Conservation (phyloP, 2,888 invertebrate species). For the Drosophila neotestacea region DNA sequence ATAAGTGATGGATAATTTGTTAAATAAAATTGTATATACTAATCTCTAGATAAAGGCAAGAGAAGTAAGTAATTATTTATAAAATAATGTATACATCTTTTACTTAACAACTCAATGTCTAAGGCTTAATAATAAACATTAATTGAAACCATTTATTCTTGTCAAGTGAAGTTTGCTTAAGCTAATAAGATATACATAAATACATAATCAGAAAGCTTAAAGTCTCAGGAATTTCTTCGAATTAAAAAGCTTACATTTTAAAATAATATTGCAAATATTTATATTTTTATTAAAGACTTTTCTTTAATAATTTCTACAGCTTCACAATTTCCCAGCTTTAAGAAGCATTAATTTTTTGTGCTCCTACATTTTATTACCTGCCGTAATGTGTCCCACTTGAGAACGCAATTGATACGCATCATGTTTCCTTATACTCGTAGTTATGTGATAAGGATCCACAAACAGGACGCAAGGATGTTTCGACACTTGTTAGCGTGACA, state of each 20-base stretch:
- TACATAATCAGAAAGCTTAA: too few species aligned
- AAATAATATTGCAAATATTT: not conserved
- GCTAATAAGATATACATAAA: too few species aligned
- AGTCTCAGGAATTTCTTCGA: too few species aligned
- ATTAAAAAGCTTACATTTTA: too few species aligned
- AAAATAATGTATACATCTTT: not conserved
- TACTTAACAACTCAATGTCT: too few species aligned
- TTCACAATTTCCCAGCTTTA: not conserved
- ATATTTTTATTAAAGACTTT: not conserved
- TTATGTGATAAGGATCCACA: slow-evolving; percentile 4
- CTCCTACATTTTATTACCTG: slow-evolving; percentile 13
- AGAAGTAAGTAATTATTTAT: not conserved
- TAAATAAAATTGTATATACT: too few species aligned
- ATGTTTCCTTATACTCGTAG: not conserved
- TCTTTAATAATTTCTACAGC: not conserved
- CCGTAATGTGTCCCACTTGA: not conserved
- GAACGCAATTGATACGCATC: slow-evolving; percentile 43
- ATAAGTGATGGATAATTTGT: not conserved
- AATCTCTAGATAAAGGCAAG: too few species aligned
- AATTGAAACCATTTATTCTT: too few species aligned
- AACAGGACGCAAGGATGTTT: slow-evolving; percentile 12
- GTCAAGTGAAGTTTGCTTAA: too few species aligned
- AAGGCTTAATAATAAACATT: too few species aligned
- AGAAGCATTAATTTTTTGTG: not conserved
- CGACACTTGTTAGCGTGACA: slow-evolving; percentile 47